phyloP scores from a whole-genome alignment of 2,113 vertebrate genomes.

The Nothobranchius kuhntae region DNA sequence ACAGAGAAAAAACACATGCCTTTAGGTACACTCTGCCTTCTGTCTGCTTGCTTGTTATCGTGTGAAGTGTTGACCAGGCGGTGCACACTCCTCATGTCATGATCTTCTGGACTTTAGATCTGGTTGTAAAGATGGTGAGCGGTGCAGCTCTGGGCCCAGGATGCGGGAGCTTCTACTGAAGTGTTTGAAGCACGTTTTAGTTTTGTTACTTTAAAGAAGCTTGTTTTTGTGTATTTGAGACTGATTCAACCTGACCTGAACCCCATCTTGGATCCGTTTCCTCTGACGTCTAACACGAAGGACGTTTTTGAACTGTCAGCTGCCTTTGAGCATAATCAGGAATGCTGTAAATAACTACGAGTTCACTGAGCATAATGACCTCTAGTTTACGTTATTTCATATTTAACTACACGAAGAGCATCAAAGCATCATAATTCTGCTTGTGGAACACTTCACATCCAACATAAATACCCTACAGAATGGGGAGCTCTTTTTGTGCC shows the following conservation, averaged over 20 bases:
- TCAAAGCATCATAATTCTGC: background rate
- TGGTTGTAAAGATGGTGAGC: background rate
- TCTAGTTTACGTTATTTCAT: constrained; percentile 6
- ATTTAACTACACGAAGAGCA: background rate
- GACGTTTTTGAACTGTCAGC: constrained; percentile 12
- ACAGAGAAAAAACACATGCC: too few relatives aligned
- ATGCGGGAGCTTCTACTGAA: background rate
- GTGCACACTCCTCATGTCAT: too few relatives aligned
- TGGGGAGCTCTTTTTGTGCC: constrained; percentile 16
- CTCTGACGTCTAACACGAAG: constrained; percentile 19
- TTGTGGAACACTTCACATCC: background rate
- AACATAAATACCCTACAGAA: constrained; percentile 6
- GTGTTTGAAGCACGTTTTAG: constrained; percentile 20
- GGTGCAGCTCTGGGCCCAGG: background rate
- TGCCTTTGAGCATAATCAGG: constrained; percentile 2
- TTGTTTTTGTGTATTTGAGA: background rate
- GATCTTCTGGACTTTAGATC: background rate
- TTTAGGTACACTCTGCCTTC: too few relatives aligned
- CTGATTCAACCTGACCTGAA: constrained; percentile 13
- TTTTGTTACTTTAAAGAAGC: constrained; percentile 13
- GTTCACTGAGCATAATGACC: background rate
- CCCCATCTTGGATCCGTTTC: constrained; percentile 8
- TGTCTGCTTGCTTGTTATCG: too few relatives aligned
- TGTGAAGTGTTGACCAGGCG: too few relatives aligned
- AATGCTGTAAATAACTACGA: constrained; percentile 6